A percentile compares a stretch with the other conserved stretches of the same genome.
Conservation (phyloP, 2,797 vertebrate genomes). For the Gadopsis bispinosus region DNA sequence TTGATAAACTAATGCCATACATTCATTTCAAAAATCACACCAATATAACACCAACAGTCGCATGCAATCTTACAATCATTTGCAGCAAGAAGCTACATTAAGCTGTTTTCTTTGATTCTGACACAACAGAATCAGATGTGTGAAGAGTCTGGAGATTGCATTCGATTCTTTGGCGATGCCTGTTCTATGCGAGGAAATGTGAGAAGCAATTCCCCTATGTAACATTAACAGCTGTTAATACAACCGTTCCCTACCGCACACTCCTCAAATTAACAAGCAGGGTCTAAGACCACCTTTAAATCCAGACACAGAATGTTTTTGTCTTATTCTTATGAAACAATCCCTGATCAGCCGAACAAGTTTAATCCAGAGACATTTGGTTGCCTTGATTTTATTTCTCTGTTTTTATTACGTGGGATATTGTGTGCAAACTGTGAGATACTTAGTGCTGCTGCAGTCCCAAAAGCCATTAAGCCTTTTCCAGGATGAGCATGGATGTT, state of each 20-base stretch:
- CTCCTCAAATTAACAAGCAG: not conserved
- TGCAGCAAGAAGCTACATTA: not conserved
- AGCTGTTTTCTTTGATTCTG: not conserved
- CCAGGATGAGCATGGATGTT: constrained; percentile 1
- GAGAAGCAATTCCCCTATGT: too few species aligned
- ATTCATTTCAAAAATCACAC: not conserved
- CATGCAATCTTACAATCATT: not conserved
- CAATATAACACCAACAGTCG: not conserved
- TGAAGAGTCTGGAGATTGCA: too few species aligned
- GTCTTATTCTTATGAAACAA: not conserved
- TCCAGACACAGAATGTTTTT: not conserved
- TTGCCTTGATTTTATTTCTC: not conserved
- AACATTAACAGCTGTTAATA: too few species aligned
- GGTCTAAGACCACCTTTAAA: not conserved
- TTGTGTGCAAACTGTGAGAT: not conserved
- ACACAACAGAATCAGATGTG: not conserved
- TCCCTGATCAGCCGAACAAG: not conserved
- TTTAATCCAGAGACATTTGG: not conserved
- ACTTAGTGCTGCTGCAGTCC: not conserved
- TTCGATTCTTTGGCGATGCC: too few species aligned
- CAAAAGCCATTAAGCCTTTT: not conserved
- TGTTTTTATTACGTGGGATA: not conserved
- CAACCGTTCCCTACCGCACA: too few species aligned
- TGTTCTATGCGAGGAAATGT: too few species aligned
- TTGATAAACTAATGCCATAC: not conserved